Base-by-base conservation (phyloP, 2,113 vertebrate genomes). In the Lepidothrix coronata region DNA sequence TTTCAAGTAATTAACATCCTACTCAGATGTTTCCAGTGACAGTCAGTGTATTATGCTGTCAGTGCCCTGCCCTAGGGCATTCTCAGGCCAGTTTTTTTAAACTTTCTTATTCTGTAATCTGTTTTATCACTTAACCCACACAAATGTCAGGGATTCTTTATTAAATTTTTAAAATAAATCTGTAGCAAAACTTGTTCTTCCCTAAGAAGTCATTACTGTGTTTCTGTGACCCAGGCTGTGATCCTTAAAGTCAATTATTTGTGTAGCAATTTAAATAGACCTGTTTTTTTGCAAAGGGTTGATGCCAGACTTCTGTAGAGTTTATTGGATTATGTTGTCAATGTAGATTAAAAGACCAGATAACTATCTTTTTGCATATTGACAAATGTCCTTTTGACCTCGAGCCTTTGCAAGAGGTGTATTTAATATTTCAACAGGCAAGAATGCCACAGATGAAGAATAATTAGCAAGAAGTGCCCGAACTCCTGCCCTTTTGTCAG, bases 1-100 rank as follows among this genome's bases (percentile, higher is more conserved):
- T 95, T 96, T 92, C 76, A 87, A 74, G 54, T 82, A 94, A 96
- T 95, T 96, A 88, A 90, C 88, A 94, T 92, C 88, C 76, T 65
- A 67, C 52, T 97, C 61, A 59, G 76, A 92, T 92, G 90, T 74
- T 96, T 90, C 44, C 65, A 22, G 51, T 94, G 96, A 86, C 85
- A 78, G 52, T 62, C 80, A 93, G 66, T 84, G 48, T 82, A 78
- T 95, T 95, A 59, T n/a, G 49, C 95, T 95, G 89, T 91, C 90
- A 72, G 48, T 88, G 90, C 37, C 76, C 88, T 96, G 90, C 65
- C 72, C 59, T 52, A 71, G 79, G 77, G 58, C 51, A 35, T 65
- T 49, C 65, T 92, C 73, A 49, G 82, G 65, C 59, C 57, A 71
- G 18, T 5, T 16, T 83, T 89, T 95, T 78, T 78, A 49, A 85